phyloP scores from a whole-genome alignment of 2,797 vertebrate genomes.

The Liasis olivaceus region DNA sequence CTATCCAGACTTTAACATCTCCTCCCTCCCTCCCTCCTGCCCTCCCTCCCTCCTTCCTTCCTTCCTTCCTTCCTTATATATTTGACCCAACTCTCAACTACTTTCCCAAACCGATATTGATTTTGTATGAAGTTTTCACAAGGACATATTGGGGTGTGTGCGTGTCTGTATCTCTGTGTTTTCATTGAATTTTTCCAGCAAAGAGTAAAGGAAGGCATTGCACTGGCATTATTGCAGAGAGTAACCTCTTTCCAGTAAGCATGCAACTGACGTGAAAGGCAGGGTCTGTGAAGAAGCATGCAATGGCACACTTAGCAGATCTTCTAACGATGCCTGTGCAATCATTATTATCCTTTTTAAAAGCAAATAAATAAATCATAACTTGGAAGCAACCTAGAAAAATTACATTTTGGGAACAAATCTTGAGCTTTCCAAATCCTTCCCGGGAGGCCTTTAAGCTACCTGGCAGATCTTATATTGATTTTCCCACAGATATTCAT shows the following conservation, averaged over 20 bases:
- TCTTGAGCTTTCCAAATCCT: neutral
- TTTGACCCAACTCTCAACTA: no score
- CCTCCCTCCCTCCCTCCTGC: no score
- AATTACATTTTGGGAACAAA: neutral
- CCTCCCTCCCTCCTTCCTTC: no score
- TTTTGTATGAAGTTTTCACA: no score
- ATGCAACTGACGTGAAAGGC: neutral
- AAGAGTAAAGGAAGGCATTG: no score
- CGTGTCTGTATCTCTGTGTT: neutral
- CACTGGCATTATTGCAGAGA: neutral
- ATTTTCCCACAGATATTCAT: neutral
- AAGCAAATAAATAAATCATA: constrained; percentile 2
- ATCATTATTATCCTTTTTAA: neutral
- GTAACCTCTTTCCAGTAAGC: neutral
- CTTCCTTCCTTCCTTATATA: no score
- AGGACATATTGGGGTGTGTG: neutral
- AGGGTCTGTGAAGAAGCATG: neutral
- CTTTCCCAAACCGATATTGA: no score
- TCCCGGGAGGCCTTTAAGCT: constrained; percentile 4
- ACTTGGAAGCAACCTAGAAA: neutral
- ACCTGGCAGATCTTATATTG: neutral
- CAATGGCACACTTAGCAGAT: neutral
- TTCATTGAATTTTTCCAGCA: neutral
- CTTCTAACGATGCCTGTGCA: neutral
- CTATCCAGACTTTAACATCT: no score